Conservation (phyloP, 1,140 invertebrate genomes). For the Brachionus calyciflorus region DNA sequence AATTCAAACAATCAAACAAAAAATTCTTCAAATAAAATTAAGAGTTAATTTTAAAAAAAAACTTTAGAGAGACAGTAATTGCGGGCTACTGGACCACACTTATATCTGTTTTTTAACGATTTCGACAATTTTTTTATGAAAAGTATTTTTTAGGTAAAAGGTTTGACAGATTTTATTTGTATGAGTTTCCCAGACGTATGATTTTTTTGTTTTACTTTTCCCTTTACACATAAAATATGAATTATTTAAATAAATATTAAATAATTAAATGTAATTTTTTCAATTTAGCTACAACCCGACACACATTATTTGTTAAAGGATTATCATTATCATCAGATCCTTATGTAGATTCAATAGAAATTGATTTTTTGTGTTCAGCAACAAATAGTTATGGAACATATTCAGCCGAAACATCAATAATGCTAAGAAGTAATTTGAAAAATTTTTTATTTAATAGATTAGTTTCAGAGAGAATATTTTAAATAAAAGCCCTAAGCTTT, state of each 20-base stretch:
- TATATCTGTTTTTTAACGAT: too few relatives aligned
- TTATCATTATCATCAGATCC: neutral
- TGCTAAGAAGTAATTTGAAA: conserved; percentile 25
- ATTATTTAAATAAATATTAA: neutral
- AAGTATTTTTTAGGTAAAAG: too few relatives aligned
- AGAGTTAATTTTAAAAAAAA: too few relatives aligned
- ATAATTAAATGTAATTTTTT: neutral
- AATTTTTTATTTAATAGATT: neutral
- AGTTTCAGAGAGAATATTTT: neutral
- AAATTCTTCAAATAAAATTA: too few relatives aligned
- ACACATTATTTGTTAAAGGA: conserved; percentile 18
- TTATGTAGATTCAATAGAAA: neutral
- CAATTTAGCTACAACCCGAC: neutral
- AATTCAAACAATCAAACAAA: too few relatives aligned
- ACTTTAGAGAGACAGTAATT: too few relatives aligned
- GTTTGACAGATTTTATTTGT: too few relatives aligned
- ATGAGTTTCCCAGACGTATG: too few relatives aligned
- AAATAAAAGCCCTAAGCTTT: neutral
- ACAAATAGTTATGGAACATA: conserved; percentile 5
- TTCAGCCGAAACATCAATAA: conserved; percentile 32
- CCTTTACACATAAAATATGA: neutral
- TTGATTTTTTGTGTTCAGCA: conserved; percentile 32
- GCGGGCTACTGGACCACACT: too few relatives aligned
- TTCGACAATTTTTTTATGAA: too few relatives aligned
- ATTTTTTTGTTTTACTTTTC: neutral